Evolutionary conservation across 2,888 invertebrate species (phyloP).

Genomic region (Drosophila multiciliata): DNA sequence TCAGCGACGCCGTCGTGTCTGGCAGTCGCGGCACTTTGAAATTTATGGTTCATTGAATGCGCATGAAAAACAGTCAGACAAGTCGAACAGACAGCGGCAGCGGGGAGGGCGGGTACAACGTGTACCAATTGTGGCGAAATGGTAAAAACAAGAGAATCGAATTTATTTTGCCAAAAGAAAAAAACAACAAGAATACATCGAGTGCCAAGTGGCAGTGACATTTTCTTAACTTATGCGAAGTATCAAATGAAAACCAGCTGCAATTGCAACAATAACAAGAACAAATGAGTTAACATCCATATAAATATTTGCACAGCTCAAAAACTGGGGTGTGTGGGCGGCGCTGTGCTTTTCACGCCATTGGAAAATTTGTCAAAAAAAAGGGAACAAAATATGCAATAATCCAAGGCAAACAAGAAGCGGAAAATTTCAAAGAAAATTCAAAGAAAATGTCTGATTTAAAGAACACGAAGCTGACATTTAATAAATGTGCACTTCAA

Average conservation of each 20-base stretch:
- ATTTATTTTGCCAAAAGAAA: slow-evolving; percentile 54
- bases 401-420: neutral
- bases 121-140: slow-evolving; percentile 47
- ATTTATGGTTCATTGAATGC: slow-evolving; percentile 81
- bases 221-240: slow-evolving; percentile 48
- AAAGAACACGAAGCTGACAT: neutral
- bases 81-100: slow-evolving; percentile 21
- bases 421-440: neutral
- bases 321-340: neutral
- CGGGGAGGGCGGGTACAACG: neutral
- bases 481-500: neutral
- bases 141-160: slow-evolving; percentile 72
- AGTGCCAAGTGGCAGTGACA: slow-evolving; percentile 49
- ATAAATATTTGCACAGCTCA: slow-evolving; percentile 33
- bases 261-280: slow-evolving; percentile 6
- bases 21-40: slow-evolving; percentile 73
- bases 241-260: slow-evolving; percentile 36
- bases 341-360: neutral
- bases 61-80: slow-evolving; percentile 75
- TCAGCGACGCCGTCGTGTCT: slow-evolving; percentile 70
- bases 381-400: slow-evolving; percentile 5
- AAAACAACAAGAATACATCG: slow-evolving; percentile 13
- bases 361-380: slow-evolving; percentile 4
- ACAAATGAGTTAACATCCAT: slow-evolving; percentile 10
- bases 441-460: neutral